A percentile compares a stretch with the other conserved stretches of the same genome.
Evolutionary conservation across 2,113 vertebrate species (phyloP).

Genomic region (Polypterus senegalus): DNA sequence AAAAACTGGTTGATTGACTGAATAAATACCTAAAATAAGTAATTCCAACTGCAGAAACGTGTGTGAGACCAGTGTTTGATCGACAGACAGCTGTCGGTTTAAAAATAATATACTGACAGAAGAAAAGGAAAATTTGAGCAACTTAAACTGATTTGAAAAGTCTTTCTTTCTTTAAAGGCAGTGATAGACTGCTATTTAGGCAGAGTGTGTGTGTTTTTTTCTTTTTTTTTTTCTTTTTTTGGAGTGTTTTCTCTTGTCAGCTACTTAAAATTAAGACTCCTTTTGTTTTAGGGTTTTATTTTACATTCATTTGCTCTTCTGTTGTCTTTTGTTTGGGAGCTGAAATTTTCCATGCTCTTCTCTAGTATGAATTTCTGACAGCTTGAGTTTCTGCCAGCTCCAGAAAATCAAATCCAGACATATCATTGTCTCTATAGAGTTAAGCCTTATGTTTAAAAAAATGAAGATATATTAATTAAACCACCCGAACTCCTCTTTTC

Average conservation of each 20-base stretch:
- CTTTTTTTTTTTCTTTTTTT: too few species aligned
- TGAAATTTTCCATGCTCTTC: constrained; percentile 2
- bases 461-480: constrained; percentile 20
- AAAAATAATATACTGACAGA: too few species aligned
- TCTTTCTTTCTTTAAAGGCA: too few species aligned
- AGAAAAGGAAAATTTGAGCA: too few species aligned
- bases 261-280: not conserved
- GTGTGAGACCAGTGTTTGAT: too few species aligned
- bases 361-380: constrained; percentile 10
- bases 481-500: constrained; percentile 8
- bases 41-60: too few species aligned
- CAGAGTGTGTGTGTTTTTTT: too few species aligned
- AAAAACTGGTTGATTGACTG: too few species aligned
- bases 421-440: constrained; percentile 13
- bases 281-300: not conserved
- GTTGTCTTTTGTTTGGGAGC: not conserved
- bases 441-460: constrained; percentile 14
- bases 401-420: constrained; percentile 7
- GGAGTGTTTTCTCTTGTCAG: not conserved
- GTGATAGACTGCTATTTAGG: too few species aligned
- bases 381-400: constrained; percentile 8
- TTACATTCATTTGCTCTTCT: not conserved
- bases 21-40: too few species aligned
- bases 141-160: too few species aligned
- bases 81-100: too few species aligned